Evolutionary conservation across 2,113 vertebrate genomes (phyloP), one percentile per base, ranked within the genome.

Genomic region (Gila orcuttii): DNA sequence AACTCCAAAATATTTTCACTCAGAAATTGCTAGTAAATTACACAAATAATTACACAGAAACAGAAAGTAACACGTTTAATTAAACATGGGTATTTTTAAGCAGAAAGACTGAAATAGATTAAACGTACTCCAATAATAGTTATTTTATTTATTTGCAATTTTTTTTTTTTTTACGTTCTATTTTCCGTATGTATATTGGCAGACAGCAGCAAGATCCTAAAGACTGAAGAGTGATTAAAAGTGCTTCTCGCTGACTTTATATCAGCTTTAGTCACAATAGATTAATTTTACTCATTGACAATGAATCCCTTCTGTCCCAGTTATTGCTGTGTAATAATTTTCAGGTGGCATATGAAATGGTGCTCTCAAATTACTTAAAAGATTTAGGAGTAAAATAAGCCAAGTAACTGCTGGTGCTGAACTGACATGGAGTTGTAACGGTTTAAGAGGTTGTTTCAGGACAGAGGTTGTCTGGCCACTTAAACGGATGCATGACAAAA

Each of bases 211-310:
- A 6, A 39, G 36, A 79, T 85, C 66, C 39, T 64, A 42, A 64
- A 31, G 36, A 31, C n/a, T 21, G 13, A 73, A 73, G 25, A 76
- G 47, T 76, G 59, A 64, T 80, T 64, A 64, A 80, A 80, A 64
- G 59, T 19, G 5, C 79, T 47, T 64, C 79, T 80, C 79, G 4
- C n/a, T 80, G n/a, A 80, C 15, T 64, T 80, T 80, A 80, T 47
- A 80, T 80, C 59, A 31, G n/a, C 59, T 64, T 80, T 66, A 66
- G 59, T 80, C 79, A 80, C 79, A 80, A 80, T 66, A 80, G 79
- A 80, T 80, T 66, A 80, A 80, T 47, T 80, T 80, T 80, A 64
- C 79, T 64, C 59, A 80, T 64, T 80, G 79, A 80, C 79, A 80
- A 19, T 64, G 78, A 80, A 80, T 80, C 79, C 59, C 79, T 66